These are phyloP conservation scores for Caenorhabditis uteleia DNA, from an alignment of 2,888 invertebrate species.

Conservation along the genomic window DNA sequence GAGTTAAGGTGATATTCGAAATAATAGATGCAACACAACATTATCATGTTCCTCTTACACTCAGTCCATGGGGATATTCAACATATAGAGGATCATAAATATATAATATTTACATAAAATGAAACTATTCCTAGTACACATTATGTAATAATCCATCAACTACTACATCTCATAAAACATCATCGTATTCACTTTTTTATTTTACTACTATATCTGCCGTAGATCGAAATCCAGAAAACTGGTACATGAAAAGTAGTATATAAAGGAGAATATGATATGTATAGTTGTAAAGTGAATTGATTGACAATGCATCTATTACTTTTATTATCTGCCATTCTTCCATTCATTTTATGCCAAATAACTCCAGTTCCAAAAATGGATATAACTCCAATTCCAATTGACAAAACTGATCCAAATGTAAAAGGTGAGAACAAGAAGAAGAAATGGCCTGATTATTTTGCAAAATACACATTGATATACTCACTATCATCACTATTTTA, in stretches of 20 bases:
- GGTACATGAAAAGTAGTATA: neutral
- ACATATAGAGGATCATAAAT: constrained; percentile 57
- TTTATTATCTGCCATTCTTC: neutral
- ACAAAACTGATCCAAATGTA: constrained; percentile 57
- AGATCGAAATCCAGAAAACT: no score
- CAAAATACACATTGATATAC: no score
- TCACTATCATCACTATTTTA: no score
- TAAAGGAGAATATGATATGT: neutral
- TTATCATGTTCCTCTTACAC: constrained; percentile 61
- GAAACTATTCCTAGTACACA: neutral
- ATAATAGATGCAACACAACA: constrained; percentile 51
- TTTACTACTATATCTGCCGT: no score
- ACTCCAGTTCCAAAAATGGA: constrained; percentile 50
- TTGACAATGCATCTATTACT: neutral
- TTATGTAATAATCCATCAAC: no score
- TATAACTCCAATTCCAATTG: constrained; percentile 65
- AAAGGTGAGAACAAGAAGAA: constrained; percentile 60
- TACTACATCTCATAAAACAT: no score
- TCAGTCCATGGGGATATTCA: constrained; percentile 63
- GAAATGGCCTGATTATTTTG: no score
- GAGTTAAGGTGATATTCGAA: constrained; percentile 53
- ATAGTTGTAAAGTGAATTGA: neutral
- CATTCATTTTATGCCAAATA: constrained; percentile 3
- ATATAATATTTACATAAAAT: no score
- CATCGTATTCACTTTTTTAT: no score